A percentile compares a stretch with the other conserved stretches of the same genome.
Evolutionary conservation across 2,113 vertebrate species (phyloP).

Genomic region (Edolisoma coerulescens): DNA sequence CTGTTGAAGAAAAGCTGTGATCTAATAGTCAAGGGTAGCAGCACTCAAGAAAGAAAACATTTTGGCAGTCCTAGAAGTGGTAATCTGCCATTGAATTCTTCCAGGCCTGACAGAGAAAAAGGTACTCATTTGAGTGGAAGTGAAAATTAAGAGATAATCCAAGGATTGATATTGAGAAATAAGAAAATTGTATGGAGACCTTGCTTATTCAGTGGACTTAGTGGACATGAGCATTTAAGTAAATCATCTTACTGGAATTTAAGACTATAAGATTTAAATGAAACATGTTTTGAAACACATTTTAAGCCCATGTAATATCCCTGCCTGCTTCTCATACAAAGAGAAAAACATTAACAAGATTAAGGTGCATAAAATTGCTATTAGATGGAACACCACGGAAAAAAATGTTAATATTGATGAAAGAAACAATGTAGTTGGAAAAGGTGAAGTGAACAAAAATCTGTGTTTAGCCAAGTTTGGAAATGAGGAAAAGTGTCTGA

Average conservation of each 20-base stretch:
- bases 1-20: neutral
- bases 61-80: neutral
- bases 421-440: neutral
- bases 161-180: neutral
- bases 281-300: neutral
- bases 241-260: neutral
- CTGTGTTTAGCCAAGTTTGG: neutral
- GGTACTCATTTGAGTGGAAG: neutral
- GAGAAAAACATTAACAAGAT: neutral
- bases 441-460: neutral
- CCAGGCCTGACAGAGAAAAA: neutral
- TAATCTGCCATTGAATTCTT: neutral
- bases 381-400: neutral
- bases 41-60: neutral
- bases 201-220: neutral
- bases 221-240: neutral
- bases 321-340: neutral
- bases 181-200: neutral
- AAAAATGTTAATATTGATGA: neutral
- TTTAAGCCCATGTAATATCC: neutral
- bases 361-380: neutral
- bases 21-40: neutral
- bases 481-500: neutral
- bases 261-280: neutral
- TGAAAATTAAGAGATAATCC: neutral